phyloP scores from a whole-genome alignment of 2,797 vertebrate genomes.

The Synaphobranchus kaupii region DNA sequence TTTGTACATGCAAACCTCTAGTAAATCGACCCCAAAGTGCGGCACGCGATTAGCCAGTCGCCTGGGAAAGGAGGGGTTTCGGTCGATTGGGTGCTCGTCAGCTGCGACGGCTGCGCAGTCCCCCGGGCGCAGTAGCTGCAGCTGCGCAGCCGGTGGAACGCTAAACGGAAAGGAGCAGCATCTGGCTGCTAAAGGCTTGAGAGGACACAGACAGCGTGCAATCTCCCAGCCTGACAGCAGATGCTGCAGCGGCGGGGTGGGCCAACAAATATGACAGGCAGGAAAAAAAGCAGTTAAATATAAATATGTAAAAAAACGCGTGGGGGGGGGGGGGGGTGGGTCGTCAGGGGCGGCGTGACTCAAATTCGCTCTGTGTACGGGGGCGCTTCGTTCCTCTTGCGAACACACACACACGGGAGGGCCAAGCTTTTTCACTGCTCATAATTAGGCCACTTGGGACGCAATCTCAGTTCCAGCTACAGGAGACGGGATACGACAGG shows the following conservation, averaged over 20 bases:
- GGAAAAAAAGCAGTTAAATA: background rate
- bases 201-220: too few species aligned
- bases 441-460: background rate
- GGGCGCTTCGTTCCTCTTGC: background rate
- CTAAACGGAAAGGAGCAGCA: too few species aligned
- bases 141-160: too few species aligned
- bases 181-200: too few species aligned
- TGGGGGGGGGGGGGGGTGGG: too few species aligned
- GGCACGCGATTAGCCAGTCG: background rate
- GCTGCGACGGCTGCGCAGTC: background rate
- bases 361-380: background rate
- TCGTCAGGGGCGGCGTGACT: background rate
- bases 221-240: background rate
- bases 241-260: background rate
- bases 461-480: background rate
- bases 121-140: too few species aligned
- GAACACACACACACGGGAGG: background rate
- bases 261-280: background rate
- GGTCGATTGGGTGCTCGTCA: background rate
- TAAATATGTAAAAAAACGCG: background rate
- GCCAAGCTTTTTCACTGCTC: background rate
- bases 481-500: background rate
- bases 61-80: too few species aligned
- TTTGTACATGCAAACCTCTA: too few species aligned
- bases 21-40: too few species aligned